Evolutionary conservation across 1,140 invertebrate genomes (phyloP), one percentile per base, ranked within the genome.

Genomic region (Chlorops oryzae): DNA sequence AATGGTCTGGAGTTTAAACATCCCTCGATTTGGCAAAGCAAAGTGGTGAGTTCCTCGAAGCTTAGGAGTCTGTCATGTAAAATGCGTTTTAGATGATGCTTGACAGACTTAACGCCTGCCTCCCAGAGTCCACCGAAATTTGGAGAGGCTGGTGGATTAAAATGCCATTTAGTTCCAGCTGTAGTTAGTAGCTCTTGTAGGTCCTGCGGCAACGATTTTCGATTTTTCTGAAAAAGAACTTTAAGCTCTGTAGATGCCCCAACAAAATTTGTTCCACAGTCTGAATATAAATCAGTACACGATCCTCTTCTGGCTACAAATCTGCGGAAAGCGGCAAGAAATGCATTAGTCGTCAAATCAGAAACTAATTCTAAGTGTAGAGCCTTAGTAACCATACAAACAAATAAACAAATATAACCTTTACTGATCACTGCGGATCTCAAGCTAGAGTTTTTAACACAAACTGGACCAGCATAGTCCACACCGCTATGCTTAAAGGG

Each of bases 251-350:
- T 52, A 5, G 52, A 13, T 22, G 58, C 52, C 2, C 58, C 59
- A 13, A 51, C 22, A 46, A 62, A 64, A 47, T 54, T 64, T 5
- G 59, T 65, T 12, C 59, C 60, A 55, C 62, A 64, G 43, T 73
- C 72, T 20, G 52, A 59, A 32, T 56, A 52, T 23, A 72, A 50
- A 10, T 60, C 23, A 13, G 44, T 27, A 3, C 61, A 51, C 35
- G 59, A 45, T 15, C 70, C 65, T 45, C 71, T 28, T 13, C 62
- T 27, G 6, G 59, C 28, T 9, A 74, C 59, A 49, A 77, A 75
- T 21, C 71, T 27, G 17, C 59, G 38, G 15, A 74, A 50, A 2
- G 62, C 57, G 37, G 56, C 56, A 5, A 73, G 35, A 54, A 74
- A 73, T 4, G 47, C 37, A 7, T 57, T 50, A 2, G 55, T 40